Evolutionary conservation across 2,113 vertebrate species (phyloP).

Genomic region (Cheilinus undulatus): DNA sequence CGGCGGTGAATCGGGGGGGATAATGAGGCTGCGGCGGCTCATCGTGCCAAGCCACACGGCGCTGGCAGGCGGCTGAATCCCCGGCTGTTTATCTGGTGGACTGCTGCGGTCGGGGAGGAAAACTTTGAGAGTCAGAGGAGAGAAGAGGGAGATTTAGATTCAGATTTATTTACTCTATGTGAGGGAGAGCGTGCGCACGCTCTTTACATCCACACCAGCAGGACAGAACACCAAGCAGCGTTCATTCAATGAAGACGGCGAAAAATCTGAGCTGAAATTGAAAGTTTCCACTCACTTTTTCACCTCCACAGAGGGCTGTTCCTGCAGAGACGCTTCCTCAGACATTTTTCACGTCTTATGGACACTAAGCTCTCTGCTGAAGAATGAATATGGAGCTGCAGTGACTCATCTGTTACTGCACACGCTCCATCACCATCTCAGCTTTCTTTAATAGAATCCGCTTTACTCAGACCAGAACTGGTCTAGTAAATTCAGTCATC

Average conservation of each 20-base stretch:
- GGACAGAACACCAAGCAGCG: background rate
- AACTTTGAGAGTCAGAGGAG: constrained; percentile 1
- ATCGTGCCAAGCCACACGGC: constrained; percentile 56
- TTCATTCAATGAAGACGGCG: background rate
- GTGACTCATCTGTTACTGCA: background rate
- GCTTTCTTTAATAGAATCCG: too few relatives aligned
- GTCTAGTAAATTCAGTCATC: too few relatives aligned
- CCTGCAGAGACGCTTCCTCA: background rate
- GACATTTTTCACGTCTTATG: background rate
- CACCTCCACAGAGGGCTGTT: background rate
- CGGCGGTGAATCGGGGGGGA: constrained; percentile 29
- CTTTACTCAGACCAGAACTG: too few relatives aligned
- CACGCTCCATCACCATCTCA: background rate
- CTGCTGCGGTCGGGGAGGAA: constrained; percentile 25
- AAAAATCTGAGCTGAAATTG: background rate
- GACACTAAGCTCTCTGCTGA: background rate
- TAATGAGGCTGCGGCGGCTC: constrained; percentile 49
- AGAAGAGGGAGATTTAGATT: background rate
- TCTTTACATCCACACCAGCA: background rate
- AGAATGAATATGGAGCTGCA: background rate
- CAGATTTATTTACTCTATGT: background rate
- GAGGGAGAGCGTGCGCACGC: constrained; percentile 1
- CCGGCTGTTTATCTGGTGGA: constrained; percentile 42
- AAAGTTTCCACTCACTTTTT: background rate
- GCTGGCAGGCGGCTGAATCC: constrained; percentile 42